Percentiles rank a stretch among this genome's conserved stretches.
These are phyloP conservation scores for Drosophila nigromelanica DNA, from an alignment of 1,140 invertebrate genomes.

Conservation along the genomic window DNA sequence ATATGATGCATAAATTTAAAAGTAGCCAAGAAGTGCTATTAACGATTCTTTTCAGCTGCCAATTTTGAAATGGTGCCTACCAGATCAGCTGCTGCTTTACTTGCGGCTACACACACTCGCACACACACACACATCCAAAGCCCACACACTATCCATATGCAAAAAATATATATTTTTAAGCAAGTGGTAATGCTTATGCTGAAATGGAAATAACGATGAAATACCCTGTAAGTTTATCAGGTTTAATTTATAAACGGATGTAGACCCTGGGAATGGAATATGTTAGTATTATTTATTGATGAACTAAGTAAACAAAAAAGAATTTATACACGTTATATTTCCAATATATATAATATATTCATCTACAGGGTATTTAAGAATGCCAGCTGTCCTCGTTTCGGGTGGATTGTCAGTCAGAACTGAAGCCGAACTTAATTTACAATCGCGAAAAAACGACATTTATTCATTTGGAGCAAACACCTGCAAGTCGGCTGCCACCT, in stretches of 20 bases:
- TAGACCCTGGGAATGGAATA: no score
- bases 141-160: slow-evolving; percentile 29
- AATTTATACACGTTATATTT: no score
- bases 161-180: slow-evolving; percentile 8
- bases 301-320: no score
- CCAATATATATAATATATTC: no score
- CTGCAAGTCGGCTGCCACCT: slow-evolving; percentile 57
- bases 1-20: not conserved
- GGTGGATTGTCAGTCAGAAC: slow-evolving; percentile 46
- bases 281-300: no score
- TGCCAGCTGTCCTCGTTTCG: slow-evolving; percentile 11
- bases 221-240: slow-evolving; percentile 1
- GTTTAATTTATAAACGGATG: no score
- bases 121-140: slow-evolving; percentile 1
- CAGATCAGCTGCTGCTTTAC: not conserved
- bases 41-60: slow-evolving; percentile 14
- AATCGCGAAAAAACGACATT: slow-evolving; percentile 53
- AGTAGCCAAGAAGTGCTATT: slow-evolving; percentile 5
- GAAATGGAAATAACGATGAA: not conserved
- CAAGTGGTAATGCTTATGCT: not conserved
- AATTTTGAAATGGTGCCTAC: slow-evolving; percentile 14
- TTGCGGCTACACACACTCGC: slow-evolving; percentile 5
- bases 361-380: slow-evolving; percentile 22
- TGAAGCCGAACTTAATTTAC: slow-evolving; percentile 71
- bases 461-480: slow-evolving; percentile 76